Conservation (phyloP, 2,113 vertebrate species). For the Ctenodactylus gundi region DNA sequence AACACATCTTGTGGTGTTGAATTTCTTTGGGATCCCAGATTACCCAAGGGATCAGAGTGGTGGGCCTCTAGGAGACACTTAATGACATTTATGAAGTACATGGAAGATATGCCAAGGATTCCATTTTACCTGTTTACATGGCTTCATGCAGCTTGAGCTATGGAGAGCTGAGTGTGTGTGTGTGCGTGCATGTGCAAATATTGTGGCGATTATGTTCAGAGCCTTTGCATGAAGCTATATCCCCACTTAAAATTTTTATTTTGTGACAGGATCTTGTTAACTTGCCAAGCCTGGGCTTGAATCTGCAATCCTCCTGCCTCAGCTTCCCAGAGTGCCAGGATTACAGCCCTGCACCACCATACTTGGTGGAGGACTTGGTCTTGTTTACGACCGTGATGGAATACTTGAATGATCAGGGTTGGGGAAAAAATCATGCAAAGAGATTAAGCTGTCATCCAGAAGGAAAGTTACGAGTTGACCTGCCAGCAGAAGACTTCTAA, state of each 20-base stretch:
- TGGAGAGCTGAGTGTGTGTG: no score
- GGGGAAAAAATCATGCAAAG: neutral
- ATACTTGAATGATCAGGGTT: neutral
- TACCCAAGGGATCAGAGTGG: neutral
- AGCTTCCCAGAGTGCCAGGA: no score
- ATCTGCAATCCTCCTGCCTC: no score
- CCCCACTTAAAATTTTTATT: no score
- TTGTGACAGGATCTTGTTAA: no score
- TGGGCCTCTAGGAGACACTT: no score
- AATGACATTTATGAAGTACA: neutral
- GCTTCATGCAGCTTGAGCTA: neutral
- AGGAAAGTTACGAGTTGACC: neutral
- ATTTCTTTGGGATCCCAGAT: neutral
- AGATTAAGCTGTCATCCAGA: neutral
- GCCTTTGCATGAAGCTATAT: no score
- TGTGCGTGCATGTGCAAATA: no score
- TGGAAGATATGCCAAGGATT: neutral
- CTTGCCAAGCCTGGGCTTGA: no score
- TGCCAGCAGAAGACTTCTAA: neutral
- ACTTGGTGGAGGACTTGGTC: no score
- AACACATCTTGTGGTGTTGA: neutral
- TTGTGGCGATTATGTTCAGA: no score
- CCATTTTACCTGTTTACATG: accelerated
- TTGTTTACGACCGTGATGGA: accelerated
- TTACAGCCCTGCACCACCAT: no score